Conservation (phyloP, 2,888 invertebrate species). For the Melanchra persicariae region DNA sequence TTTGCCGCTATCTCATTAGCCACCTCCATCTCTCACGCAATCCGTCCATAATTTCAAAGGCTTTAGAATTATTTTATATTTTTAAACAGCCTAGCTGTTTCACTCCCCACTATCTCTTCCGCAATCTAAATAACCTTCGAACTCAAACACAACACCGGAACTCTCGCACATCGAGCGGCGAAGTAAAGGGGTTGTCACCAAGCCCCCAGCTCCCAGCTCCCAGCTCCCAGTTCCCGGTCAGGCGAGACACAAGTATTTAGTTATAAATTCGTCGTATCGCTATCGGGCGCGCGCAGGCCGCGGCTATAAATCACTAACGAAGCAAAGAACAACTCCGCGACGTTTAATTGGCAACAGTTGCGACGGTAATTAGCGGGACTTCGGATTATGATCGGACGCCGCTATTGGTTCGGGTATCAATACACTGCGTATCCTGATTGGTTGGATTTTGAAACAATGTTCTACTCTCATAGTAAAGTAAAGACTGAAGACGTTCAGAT, state of each 20-base stretch:
- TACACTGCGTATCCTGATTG: conserved; percentile 3
- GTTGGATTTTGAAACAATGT: background rate
- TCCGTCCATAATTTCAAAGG: background rate
- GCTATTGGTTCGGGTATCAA: conserved; percentile 3
- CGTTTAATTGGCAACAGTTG: conserved; percentile 70
- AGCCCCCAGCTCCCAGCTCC: conserved; percentile 3
- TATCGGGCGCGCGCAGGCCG: conserved; percentile 71
- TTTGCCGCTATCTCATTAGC: background rate
- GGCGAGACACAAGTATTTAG: conserved; percentile 57
- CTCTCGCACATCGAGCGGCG: background rate
- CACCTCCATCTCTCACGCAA: background rate
- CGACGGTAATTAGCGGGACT: conserved; percentile 46
- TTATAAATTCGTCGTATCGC: conserved; percentile 60
- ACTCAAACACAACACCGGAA: conserved; percentile 30
- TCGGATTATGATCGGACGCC: conserved; percentile 34
- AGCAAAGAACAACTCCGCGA: conserved; percentile 74
- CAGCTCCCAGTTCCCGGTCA: conserved; percentile 31
- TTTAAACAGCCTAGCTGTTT: background rate
- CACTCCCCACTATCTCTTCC: background rate
- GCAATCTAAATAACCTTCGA: conserved; percentile 9
- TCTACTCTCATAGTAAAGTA: background rate
- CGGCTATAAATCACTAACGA: conserved; percentile 74
- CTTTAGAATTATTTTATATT: background rate
- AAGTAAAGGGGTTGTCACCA: conserved; percentile 18
- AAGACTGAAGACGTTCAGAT: too few species aligned